Conservation (phyloP, 2,888 invertebrate species). For the Aleiodes testaceus region DNA sequence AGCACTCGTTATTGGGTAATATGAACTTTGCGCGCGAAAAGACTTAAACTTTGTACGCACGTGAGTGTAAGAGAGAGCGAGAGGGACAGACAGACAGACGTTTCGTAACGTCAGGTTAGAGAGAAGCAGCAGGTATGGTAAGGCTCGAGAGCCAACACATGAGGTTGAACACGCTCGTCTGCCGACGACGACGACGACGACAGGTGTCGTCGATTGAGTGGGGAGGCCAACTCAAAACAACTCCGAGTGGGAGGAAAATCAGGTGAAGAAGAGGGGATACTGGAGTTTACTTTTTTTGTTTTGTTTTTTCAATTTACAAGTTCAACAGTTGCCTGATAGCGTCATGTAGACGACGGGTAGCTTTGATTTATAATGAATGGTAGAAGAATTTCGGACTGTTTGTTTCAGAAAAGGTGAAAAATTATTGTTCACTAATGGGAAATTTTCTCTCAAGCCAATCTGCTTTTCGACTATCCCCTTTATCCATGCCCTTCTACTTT, state of each 20-base stretch:
- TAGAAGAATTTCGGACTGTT: no score
- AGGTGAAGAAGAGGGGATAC: slow-evolving; percentile 7
- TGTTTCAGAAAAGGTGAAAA: no score
- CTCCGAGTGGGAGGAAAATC: background rate
- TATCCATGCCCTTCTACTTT: no score
- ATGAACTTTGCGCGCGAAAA: background rate
- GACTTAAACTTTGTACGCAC: background rate
- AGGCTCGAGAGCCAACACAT: slow-evolving; percentile 33
- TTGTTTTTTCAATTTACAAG: background rate
- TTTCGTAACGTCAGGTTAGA: slow-evolving; percentile 45
- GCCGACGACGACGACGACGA: slow-evolving; percentile 48
- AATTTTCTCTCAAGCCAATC: no score
- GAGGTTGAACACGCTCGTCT: slow-evolving; percentile 50
- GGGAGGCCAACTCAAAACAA: slow-evolving; percentile 20
- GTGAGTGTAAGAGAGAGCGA: background rate
- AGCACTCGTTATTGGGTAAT: no score
- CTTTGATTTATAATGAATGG: no score
- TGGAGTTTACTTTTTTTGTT: slow-evolving; percentile 4
- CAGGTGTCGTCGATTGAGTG: slow-evolving; percentile 51
- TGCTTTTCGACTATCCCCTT: no score
- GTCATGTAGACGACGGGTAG: no score
- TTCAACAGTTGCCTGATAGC: no score
- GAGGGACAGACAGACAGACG: background rate
- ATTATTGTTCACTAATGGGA: no score
- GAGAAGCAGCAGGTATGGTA: slow-evolving; percentile 48